Conservation (phyloP, 2,797 vertebrate genomes). For the Poecilia velifera region DNA sequence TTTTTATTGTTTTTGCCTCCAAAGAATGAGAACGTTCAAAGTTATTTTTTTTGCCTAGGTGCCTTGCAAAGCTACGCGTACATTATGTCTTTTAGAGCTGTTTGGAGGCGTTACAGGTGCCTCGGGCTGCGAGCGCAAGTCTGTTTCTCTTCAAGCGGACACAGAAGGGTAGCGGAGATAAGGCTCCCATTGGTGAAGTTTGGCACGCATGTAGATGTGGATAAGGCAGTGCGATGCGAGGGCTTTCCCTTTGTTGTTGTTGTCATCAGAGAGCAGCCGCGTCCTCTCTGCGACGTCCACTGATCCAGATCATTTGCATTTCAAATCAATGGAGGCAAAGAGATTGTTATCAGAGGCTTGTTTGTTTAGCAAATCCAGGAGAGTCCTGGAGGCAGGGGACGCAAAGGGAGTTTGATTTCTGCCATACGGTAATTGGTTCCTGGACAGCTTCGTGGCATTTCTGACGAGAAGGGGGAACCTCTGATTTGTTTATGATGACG, state of each 20-base stretch:
- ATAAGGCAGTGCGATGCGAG: conserved; percentile 38
- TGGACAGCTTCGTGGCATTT: conserved; percentile 35
- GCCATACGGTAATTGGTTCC: conserved; percentile 43
- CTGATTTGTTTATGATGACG: conserved; percentile 35
- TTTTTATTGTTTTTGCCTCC: background rate
- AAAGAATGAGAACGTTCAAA: conserved; percentile 9
- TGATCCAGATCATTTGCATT: conserved; percentile 77
- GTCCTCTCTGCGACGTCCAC: conserved; percentile 48
- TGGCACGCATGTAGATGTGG: conserved; percentile 41
- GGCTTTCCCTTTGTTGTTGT: conserved; percentile 63
- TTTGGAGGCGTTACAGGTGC: conserved; percentile 15
- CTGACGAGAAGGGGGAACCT: conserved; percentile 23
- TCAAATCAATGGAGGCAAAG: conserved; percentile 62
- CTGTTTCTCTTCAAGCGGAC: conserved; percentile 40
- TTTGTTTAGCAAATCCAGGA: conserved; percentile 75
- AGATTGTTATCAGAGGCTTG: conserved; percentile 68
- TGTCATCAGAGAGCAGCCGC: conserved; percentile 29
- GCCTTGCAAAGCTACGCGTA: conserved; percentile 25
- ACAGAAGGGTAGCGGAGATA: conserved; percentile 75
- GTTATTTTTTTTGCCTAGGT: background rate
- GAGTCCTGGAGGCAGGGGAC: conserved; percentile 33
- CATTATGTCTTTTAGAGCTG: conserved; percentile 21
- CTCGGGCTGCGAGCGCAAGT: conserved; percentile 18
- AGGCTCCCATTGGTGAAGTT: conserved; percentile 47
- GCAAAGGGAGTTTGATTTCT: conserved; percentile 26